Conservation (phyloP, 2,888 invertebrate species). For the Electrophaes corylata region DNA sequence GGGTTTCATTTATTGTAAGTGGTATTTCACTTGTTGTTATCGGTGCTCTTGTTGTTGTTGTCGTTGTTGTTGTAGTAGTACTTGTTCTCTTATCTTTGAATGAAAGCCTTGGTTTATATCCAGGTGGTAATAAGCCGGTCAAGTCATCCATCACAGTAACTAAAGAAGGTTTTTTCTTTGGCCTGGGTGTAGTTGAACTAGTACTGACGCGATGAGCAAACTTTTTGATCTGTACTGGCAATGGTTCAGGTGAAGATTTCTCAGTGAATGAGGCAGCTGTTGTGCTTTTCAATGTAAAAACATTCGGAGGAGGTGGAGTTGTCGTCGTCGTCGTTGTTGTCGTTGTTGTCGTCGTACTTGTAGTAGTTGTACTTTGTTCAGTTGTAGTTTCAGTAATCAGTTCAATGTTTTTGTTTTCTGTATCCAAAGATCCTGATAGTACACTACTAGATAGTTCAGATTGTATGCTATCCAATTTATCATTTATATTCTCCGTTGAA, state of each 20-base stretch:
- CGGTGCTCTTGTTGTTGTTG: conserved; percentile 53
- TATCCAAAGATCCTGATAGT: conserved; percentile 88
- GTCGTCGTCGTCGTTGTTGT: conserved; percentile 61
- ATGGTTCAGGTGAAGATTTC: conserved; percentile 82
- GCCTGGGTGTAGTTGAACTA: conserved; percentile 72
- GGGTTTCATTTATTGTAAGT: conserved; percentile 64
- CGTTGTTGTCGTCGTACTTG: conserved; percentile 51
- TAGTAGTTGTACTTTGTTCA: conserved; percentile 53
- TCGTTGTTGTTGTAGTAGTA: conserved; percentile 73
- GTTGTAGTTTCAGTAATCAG: conserved; percentile 84
- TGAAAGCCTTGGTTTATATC: conserved; percentile 83
- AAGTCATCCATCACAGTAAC: conserved; percentile 85
- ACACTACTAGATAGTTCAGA: conserved; percentile 92
- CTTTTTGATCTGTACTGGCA: conserved; percentile 87
- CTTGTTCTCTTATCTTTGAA: conserved; percentile 83
- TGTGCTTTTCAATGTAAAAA: conserved; percentile 81
- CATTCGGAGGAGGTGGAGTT: conserved; percentile 64
- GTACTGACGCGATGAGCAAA: conserved; percentile 82
- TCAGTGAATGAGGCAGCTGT: conserved; percentile 76
- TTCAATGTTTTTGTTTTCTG: conserved; percentile 87
- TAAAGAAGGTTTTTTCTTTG: conserved; percentile 70
- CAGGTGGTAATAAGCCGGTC: conserved; percentile 84
- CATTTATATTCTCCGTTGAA: conserved; percentile 93
- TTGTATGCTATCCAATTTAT: conserved; percentile 93
- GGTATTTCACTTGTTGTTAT: conserved; percentile 50